Conservation (phyloP, 2,888 invertebrate species). For the Orthosia gracilis region DNA sequence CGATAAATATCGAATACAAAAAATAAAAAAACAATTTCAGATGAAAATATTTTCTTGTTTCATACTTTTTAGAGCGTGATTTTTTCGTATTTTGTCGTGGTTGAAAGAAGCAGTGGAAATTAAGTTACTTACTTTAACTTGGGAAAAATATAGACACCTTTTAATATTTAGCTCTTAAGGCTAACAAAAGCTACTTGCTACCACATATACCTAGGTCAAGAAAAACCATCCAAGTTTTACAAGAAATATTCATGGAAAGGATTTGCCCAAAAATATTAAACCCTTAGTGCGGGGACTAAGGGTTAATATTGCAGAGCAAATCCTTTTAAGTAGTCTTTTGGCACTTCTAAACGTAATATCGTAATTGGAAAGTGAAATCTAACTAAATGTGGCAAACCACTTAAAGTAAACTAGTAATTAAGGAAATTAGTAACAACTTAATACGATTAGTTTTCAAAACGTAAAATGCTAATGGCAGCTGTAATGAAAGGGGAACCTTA, state of each 20-base stretch:
- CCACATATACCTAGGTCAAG: background rate
- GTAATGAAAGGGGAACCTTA: constrained; percentile 24
- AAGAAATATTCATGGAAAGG: background rate
- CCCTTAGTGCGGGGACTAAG: too few species aligned
- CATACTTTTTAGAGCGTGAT: too few species aligned
- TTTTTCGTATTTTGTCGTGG: too few species aligned
- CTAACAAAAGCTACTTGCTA: background rate
- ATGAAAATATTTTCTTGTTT: too few species aligned
- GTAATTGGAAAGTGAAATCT: background rate
- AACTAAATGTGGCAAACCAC: constrained; percentile 20
- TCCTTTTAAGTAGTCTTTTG: background rate
- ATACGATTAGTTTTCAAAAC: constrained; percentile 35
- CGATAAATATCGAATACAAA: background rate
- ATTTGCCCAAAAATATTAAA: background rate
- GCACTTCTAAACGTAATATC: background rate
- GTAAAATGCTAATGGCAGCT: constrained; percentile 23
- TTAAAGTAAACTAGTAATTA: constrained; percentile 3
- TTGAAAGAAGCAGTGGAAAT: background rate
- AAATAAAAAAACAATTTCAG: background rate
- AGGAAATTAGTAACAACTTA: constrained; percentile 28
- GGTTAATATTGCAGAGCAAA: too few species aligned
- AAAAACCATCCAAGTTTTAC: background rate
- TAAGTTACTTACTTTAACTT: background rate
- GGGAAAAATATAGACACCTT: constrained; percentile 11
- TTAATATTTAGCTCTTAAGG: background rate